Evolutionary conservation across 2,113 vertebrate species (phyloP).

Genomic region (Epinephelus fuscoguttatus): DNA sequence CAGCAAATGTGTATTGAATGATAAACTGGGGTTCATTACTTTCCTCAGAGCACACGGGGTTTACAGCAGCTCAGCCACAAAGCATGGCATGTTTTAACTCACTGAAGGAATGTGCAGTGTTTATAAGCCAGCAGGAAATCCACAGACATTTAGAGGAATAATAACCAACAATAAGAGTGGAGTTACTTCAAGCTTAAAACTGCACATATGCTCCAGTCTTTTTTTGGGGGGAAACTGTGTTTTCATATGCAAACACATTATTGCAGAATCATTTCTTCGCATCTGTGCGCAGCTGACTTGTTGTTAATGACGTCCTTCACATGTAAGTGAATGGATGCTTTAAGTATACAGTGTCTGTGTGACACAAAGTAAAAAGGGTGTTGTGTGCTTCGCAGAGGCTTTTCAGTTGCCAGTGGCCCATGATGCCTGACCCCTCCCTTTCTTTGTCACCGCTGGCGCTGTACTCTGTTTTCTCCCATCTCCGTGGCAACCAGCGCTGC

Average conservation of each 20-base stretch:
- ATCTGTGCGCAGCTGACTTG: constrained; percentile 26
- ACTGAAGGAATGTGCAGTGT: neutral
- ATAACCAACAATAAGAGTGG: neutral
- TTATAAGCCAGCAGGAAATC: neutral
- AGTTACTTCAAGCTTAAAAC: neutral
- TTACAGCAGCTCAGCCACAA: constrained; percentile 4
- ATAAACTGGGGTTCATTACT: neutral
- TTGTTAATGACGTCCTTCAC: constrained; percentile 25
- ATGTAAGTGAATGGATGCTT: constrained; percentile 57
- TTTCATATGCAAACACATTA: neutral
- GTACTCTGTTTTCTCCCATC: constrained; percentile 73
- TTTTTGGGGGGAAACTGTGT: neutral
- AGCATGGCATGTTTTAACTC: neutral
- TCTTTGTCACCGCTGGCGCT: constrained; percentile 76
- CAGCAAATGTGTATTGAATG: neutral
- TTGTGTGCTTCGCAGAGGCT: constrained; percentile 59
- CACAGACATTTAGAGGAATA: constrained; percentile 1
- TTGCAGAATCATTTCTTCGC: constrained; percentile 2
- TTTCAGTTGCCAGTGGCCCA: constrained; percentile 72
- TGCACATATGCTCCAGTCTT: neutral
- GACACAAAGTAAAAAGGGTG: constrained; percentile 47
- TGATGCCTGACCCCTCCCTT: constrained; percentile 73
- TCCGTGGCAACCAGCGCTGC: constrained; percentile 74
- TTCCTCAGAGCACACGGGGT: neutral
- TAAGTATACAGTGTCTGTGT: constrained; percentile 53